Conservation (phyloP, 2,113 vertebrate genomes). For the Coracopsis vasa region DNA sequence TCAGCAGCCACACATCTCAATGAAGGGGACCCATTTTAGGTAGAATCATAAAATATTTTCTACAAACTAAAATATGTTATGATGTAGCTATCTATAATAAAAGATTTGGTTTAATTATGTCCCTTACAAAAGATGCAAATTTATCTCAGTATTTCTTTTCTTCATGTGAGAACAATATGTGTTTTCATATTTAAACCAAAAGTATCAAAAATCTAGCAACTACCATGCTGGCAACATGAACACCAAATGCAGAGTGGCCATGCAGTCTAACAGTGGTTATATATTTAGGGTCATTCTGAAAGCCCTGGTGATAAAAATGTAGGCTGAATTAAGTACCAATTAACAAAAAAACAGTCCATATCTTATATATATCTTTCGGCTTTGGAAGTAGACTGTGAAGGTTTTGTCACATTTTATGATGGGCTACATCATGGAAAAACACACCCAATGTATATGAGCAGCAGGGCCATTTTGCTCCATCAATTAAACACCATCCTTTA, state of each 20-base stretch:
- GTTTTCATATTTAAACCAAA: neutral
- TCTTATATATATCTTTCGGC: neutral
- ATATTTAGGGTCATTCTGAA: neutral
- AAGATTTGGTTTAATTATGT: neutral
- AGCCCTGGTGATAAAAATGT: neutral
- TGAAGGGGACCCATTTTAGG: neutral
- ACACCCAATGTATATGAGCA: neutral
- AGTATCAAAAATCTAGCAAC: neutral
- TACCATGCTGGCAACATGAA: neutral
- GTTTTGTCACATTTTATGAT: neutral
- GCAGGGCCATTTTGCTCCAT: accelerated
- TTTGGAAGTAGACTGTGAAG: neutral
- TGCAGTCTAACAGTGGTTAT: neutral
- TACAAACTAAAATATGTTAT: neutral
- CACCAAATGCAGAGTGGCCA: neutral
- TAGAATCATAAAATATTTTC: neutral
- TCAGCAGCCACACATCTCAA: neutral
- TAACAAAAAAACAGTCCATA: neutral
- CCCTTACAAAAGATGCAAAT: neutral
- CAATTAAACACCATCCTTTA: neutral
- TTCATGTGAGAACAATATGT: neutral
- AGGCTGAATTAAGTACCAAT: neutral
- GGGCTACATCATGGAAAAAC: neutral
- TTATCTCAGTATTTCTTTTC: neutral
- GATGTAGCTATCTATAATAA: neutral